Base-by-base conservation (phyloP, 2,113 vertebrate genomes). In the Pedetes capensis region DNA sequence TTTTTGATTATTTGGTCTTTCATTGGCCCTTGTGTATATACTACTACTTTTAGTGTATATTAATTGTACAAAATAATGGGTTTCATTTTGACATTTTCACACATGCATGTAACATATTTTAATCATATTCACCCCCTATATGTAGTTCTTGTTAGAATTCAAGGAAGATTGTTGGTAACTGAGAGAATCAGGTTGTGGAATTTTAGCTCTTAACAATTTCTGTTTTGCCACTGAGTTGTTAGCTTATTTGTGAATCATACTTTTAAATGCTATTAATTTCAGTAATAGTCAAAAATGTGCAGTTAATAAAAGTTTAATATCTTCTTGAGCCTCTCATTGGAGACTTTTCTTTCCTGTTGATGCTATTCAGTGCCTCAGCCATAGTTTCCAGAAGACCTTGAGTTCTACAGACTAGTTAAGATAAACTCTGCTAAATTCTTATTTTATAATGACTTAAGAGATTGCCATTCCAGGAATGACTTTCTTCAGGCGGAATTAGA, bases 281-380 rank as follows among this genome's bases (percentile, higher is more conserved):
- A 29, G 22, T 76, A 71, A 23, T 80, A 90, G 76, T 61, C 12
- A 81, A 74, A 91, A 57, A 47, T 55, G 75, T 76, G 55, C 82
- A 75, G 69, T 87, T 64, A 91, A 49, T 74, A 27, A 10, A 86
- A 34, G 14, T 68, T 76, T 83, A 76, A 25, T 37, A 71, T 78
- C 76, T n/a, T 89, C 37, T 87, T 91, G 59, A 90, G 61, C 11
- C 59, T 76, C 39, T 95, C n/a, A 76, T 80, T 68, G 34, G 68
- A 5, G 59, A 53, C 13, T 49, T 5, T 29, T n/a, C n/a, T n/a
- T 86, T 81, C 61, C 68, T 91, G 8, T 27, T 63, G 27, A 76
- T 55, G 13, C 61, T 84, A 5, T 39, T 87, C 23, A 64, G 42
- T 89, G 8, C 51, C 61, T 91, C 42, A 90, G 25, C 59, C 29